Base-by-base conservation (phyloP, 2,888 invertebrate genomes). In the Drepana falcataria region DNA sequence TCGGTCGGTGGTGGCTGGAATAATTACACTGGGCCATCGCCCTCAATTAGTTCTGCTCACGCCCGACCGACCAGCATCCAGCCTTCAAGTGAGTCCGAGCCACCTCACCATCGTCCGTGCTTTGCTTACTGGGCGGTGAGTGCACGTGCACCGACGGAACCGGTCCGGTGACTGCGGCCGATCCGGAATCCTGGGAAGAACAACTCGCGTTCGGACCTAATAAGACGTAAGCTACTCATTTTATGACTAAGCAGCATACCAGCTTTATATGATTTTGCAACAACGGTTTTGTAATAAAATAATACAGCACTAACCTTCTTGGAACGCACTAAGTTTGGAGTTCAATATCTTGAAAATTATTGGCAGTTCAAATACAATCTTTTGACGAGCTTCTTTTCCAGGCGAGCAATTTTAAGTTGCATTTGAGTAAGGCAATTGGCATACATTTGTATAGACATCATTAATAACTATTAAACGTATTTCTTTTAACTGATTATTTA, bases 71-170 rank as follows among this genome's bases (percentile, higher is more conserved):
- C 68, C 64, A 62, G 61, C 33, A 49, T 48, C n/a, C 48, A 56
- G 35, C 35, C 53, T 65, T 47, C 47, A 44, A 60, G 60, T 54
- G 56, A 56, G 57, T 55, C 48, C 55, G 53, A 51, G 7, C 7
- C 35, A 35, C 53, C 37, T 49, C 48, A 49, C 41, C 59, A 63
- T 68, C 61, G 61, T 55, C 59, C 55, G 56, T 69, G 62, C 59
- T 68, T 71, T 65, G 61, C 21, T 21, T 21, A 64, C 57, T 33
- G 54, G 52, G 58, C 53, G 53, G 53, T 56, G 51, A 55, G 66
- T 68, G 65, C 73, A 73, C 73, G 73, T 73, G 78, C 70, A 72
- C 62, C 60, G 51, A 59, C 47, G 53, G 41, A 79, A 81, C 81
- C 81, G 76, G 81, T 81, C 63, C 47, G 48, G 54, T 61, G 33